Evolutionary conservation across 2,113 vertebrate genomes (phyloP).

Genomic region (Thermophis baileyi): DNA sequence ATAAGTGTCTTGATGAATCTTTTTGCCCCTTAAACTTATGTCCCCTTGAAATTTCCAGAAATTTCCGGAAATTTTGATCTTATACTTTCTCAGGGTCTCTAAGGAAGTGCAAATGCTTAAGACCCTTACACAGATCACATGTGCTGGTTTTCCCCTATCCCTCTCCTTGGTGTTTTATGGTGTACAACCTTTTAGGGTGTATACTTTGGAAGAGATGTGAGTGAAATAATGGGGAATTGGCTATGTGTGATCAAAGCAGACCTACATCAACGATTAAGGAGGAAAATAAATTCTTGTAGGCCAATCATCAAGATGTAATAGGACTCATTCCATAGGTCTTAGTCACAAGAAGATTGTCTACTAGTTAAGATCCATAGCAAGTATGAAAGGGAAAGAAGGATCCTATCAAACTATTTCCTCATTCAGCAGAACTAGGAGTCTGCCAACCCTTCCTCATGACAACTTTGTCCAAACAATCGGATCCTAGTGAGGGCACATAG

Average conservation of each 20-base stretch:
- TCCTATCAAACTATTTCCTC: background rate
- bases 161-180: background rate
- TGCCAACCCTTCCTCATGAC: background rate
- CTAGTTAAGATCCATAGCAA: background rate
- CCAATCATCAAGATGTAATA: background rate
- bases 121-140: background rate
- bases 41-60: background rate
- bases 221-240: background rate
- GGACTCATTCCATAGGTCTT: background rate
- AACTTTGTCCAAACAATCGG: background rate
- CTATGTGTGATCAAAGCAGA: background rate
- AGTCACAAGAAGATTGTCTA: background rate
- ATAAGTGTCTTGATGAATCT: background rate
- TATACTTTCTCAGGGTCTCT: background rate
- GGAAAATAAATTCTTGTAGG: background rate
- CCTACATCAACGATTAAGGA: background rate
- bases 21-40: background rate
- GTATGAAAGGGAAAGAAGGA: background rate
- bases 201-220: background rate
- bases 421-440: background rate
- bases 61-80: background rate
- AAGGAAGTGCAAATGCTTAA: background rate
- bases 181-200: background rate
- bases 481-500: background rate
- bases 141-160: background rate